phyloP scores from a whole-genome alignment of 2,888 invertebrate genomes.

The Eremobia ochroleuca region DNA sequence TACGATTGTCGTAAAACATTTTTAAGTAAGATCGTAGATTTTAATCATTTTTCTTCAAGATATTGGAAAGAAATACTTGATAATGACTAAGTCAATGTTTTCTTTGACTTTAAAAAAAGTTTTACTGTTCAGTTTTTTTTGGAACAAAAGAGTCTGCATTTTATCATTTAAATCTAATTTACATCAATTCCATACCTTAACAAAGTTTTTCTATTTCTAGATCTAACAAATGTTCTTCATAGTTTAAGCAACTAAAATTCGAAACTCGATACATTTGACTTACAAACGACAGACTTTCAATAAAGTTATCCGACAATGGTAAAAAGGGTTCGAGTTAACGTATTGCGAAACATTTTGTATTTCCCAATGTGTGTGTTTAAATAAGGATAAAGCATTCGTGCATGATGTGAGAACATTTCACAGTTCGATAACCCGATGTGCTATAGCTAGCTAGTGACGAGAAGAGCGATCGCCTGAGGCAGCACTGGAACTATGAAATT shows the following conservation, averaged over 20 bases:
- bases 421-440: constrained; percentile 56
- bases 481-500: constrained; percentile 44
- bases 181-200: constrained; percentile 17
- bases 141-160: neutral
- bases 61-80: constrained; percentile 16
- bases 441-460: constrained; percentile 27
- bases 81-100: constrained; percentile 8
- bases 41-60: constrained; percentile 2
- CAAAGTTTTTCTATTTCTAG: constrained; percentile 10
- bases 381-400: constrained; percentile 57
- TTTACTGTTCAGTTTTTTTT: neutral
- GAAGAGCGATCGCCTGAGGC: constrained; percentile 34
- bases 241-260: constrained; percentile 29
- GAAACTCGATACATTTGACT: constrained; percentile 51
- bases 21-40: neutral
- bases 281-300: constrained; percentile 43
- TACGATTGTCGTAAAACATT: constrained; percentile 14
- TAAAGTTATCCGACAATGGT: constrained; percentile 39
- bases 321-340: constrained; percentile 39
- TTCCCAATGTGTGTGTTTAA: constrained; percentile 51
- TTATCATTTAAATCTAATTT: constrained; percentile 16
- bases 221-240: constrained; percentile 28
- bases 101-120: constrained; percentile 3
- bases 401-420: constrained; percentile 62
- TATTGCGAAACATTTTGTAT: constrained; percentile 45